Evolutionary conservation across 2,797 vertebrate species (phyloP).

Genomic region (Pachyuromys duprasi): DNA sequence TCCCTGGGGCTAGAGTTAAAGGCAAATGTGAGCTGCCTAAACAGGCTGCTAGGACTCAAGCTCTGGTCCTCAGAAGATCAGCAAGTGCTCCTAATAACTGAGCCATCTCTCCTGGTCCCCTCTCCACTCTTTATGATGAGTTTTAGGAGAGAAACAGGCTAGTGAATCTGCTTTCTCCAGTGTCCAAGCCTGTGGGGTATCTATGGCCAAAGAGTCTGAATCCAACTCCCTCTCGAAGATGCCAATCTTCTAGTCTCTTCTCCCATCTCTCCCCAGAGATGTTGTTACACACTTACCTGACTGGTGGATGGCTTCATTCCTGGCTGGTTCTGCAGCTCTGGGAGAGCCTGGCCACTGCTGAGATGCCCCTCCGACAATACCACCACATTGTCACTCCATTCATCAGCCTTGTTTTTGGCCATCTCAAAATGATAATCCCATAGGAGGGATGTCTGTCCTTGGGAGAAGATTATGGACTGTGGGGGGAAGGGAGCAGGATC

Average conservation of each 20-base stretch:
- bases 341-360: fast-evolving
- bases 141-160: not conserved
- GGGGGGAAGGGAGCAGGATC: not conserved
- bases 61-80: not conserved
- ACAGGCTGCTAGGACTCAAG: not conserved
- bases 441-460: not conserved
- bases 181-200: not conserved
- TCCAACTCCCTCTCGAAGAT: not conserved
- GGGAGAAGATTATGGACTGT: not conserved
- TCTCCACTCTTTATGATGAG: not conserved
- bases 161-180: not conserved
- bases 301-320: fast-evolving
- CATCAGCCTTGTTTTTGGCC: not conserved
- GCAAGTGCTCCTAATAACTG: not conserved
- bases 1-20: not conserved
- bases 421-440: fast-evolving
- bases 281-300: not conserved
- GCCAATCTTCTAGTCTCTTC: no score
- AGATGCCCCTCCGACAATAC: not conserved
- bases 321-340: fast-evolving
- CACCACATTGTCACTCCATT: no score
- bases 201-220: not conserved
- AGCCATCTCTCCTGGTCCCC: not conserved
- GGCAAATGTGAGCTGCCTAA: not conserved
- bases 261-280: not conserved